Evolutionary conservation across 1,140 invertebrate genomes (phyloP).

Genomic region (Hylyphantes graminicola): DNA sequence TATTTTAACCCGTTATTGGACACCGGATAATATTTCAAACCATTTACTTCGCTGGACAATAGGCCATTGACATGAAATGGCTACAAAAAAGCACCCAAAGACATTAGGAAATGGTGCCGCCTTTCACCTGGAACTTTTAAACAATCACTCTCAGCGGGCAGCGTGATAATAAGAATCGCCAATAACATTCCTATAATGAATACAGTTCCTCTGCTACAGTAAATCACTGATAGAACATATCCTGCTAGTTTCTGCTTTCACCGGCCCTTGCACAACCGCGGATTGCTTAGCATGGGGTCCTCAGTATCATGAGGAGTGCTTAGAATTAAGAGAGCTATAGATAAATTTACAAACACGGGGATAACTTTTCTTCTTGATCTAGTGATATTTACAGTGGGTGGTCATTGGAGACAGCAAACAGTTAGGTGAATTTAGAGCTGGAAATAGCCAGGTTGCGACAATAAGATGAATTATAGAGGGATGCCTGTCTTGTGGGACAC

Average conservation of each 20-base stretch:
- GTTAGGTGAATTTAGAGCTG: no score
- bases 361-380: neutral
- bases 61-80: no score
- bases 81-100: neutral
- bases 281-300: slow-evolving; percentile 29
- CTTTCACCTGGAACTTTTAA: neutral
- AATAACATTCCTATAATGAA: neutral
- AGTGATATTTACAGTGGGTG: neutral
- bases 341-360: slow-evolving; percentile 20
- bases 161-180: slow-evolving; percentile 18
- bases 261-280: slow-evolving; percentile 3
- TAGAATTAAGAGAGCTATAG: neutral
- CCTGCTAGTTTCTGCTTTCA: slow-evolving; percentile 32
- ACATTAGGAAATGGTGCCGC: slow-evolving; percentile 10
- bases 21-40: no score
- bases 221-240: slow-evolving; percentile 18
- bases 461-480: neutral
- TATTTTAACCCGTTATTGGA: no score
- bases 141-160: slow-evolving; percentile 8
- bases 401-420: no score
- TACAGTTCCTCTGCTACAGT: slow-evolving; percentile 10
- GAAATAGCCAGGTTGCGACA: neutral
- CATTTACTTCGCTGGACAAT: no score
- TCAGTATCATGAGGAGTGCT: slow-evolving; percentile 14
- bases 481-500: neutral